Conservation (phyloP, 1,140 invertebrate species). For the Diabrotica undecimpunctata region DNA sequence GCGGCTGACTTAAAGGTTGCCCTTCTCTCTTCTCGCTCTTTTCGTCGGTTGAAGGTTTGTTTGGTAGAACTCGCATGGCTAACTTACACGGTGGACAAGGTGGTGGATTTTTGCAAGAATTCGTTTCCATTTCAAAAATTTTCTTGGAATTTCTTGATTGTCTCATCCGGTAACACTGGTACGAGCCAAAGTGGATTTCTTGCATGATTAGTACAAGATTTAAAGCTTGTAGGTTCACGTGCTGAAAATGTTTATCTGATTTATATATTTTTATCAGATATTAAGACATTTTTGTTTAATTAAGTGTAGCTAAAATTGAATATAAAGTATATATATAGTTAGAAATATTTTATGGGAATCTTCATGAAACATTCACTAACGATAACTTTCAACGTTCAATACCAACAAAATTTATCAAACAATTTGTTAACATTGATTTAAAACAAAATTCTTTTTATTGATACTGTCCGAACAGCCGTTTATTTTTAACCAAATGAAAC, state of each 20-base stretch:
- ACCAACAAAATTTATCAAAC: too few relatives aligned
- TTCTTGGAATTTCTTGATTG: constrained; percentile 68
- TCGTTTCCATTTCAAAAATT: constrained; percentile 72
- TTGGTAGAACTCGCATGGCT: constrained; percentile 33
- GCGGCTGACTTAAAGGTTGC: constrained; percentile 3
- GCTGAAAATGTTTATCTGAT: constrained; percentile 51
- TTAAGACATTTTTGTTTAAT: too few relatives aligned
- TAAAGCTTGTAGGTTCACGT: constrained; percentile 64
- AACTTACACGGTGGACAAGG: constrained; percentile 55
- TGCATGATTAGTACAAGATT: constrained; percentile 72
- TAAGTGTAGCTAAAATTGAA: too few relatives aligned
- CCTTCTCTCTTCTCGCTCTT: constrained; percentile 31
- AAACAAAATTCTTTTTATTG: too few relatives aligned
- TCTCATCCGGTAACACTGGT: constrained; percentile 75
- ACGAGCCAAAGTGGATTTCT: constrained; percentile 72
- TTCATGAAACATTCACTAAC: too few relatives aligned
- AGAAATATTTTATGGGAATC: too few relatives aligned
- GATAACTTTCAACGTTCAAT: too few relatives aligned
- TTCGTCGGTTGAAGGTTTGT: constrained; percentile 26
- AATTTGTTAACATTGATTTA: too few relatives aligned
- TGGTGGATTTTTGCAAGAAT: constrained; percentile 57
- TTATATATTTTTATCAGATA: constrained; percentile 15
- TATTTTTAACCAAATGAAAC: too few relatives aligned
- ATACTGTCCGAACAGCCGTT: too few relatives aligned
- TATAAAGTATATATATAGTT: too few relatives aligned